phyloP scores from a whole-genome alignment of 1,140 invertebrate species.

The Cataglyphis hispanica region DNA sequence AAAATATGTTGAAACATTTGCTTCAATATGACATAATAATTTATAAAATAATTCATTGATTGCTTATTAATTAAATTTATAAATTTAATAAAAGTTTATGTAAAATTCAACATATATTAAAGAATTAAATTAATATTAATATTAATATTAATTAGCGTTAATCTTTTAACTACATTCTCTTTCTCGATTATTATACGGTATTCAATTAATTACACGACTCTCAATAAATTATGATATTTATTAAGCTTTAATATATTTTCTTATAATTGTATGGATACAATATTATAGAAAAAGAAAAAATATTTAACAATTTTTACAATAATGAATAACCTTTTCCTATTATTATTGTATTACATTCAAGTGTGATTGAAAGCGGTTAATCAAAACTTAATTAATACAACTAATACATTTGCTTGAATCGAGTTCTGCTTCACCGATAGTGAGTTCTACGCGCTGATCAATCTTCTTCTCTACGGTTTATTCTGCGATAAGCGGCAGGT shows the following conservation, averaged over 20 bases:
- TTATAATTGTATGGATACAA: not conserved
- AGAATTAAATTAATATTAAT: constrained; percentile 24
- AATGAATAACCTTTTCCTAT: not conserved
- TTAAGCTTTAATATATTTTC: not conserved
- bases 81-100: not conserved
- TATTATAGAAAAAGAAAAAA: not conserved
- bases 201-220: not conserved
- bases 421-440: constrained; percentile 3
- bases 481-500: constrained; percentile 52
- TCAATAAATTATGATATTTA: not conserved
- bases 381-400: constrained; percentile 3
- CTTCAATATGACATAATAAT: not conserved
- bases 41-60: not conserved
- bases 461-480: constrained; percentile 37
- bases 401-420: not conserved
- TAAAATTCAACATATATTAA: not conserved
- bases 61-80: not conserved
- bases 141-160: not conserved
- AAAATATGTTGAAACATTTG: not conserved
- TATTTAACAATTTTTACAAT: not conserved
- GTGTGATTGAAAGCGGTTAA: not conserved
- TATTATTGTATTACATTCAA: too few species aligned
- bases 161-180: not conserved
- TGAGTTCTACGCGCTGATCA: not conserved
- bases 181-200: not conserved